phyloP scores from a whole-genome alignment of 2,113 vertebrate species.

The Gallinago media region DNA sequence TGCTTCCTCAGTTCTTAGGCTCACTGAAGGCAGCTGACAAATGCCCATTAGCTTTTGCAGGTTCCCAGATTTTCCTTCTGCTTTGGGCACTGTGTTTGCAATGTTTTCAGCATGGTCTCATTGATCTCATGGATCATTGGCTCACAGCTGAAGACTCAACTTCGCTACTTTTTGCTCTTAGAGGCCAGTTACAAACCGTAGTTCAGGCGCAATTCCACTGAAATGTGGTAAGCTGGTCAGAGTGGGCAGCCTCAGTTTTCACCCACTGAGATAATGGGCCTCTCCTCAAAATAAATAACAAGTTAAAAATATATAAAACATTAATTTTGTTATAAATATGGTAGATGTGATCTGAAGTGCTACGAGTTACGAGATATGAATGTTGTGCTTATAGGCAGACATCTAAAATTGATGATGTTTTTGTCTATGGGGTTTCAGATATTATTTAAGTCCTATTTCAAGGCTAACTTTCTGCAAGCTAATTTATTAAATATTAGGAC shows the following conservation, averaged over 20 bases:
- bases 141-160: background rate
- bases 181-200: background rate
- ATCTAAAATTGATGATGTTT: background rate
- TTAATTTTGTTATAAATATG: background rate
- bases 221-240: background rate
- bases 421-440: background rate
- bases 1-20: background rate
- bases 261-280: background rate
- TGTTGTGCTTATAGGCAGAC: background rate
- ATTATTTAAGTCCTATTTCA: background rate
- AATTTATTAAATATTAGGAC: background rate
- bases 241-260: background rate
- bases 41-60: background rate
- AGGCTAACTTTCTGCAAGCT: background rate
- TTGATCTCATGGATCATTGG: background rate
- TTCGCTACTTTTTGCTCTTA: background rate
- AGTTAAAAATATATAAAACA: background rate
- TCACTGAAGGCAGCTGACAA: background rate
- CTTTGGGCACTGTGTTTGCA: background rate
- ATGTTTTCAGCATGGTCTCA: background rate
- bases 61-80: background rate
- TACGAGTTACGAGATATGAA: background rate
- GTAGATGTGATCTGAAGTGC: background rate
- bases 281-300: background rate
- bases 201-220: background rate